Base-by-base conservation (phyloP, 2,888 invertebrate species). In the Orgyia antiqua region DNA sequence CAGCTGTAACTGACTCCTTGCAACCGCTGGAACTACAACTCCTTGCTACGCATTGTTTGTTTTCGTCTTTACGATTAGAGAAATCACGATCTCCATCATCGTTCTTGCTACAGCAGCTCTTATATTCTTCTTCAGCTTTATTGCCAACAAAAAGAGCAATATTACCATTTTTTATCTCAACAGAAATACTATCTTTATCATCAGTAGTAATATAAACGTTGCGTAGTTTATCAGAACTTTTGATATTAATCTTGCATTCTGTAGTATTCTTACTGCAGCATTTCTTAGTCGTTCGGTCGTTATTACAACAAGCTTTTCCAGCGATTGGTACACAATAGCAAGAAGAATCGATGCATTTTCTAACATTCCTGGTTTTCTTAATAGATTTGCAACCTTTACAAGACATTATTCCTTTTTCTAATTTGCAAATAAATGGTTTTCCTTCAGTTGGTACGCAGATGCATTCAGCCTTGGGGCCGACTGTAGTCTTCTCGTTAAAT, bases 401-500 rank as follows among this genome's bases (percentile, higher is more conserved):
- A 17, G 32, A 36, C 3, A 45, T 43, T 4, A 51, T 47, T 0
- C 55, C 56, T 17, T 50, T 38, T 0, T 33, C 36, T 15, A 51
- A 34, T 23, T 42, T 47, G 13, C 55, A 56, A 3, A 55, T 13
- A 13, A 40, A 51, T 2, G 35, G 29, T 13, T 51, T 46, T 2
- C 51, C 51, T 2, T 37, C 32, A 3, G 65, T 64, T 24, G 45
- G 40, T 6, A 50, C 52, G 37, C 70, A 75, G 31, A 58, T 36
- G 36, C 75, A 74, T 13, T 49, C 52, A 1, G 38, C 39, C 20
- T 58, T 62, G 15, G 55, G 39, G 29, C 71, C 69, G 18, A 57
- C 46, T 5, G 42, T 29, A 11, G 36, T 55, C 10, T 58, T 62
- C 11, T 42, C 47, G 7, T 44, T 38, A 5, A 48, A 45, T 38